Conservation (phyloP, 2,888 invertebrate species). For the Nudaria mundana region DNA sequence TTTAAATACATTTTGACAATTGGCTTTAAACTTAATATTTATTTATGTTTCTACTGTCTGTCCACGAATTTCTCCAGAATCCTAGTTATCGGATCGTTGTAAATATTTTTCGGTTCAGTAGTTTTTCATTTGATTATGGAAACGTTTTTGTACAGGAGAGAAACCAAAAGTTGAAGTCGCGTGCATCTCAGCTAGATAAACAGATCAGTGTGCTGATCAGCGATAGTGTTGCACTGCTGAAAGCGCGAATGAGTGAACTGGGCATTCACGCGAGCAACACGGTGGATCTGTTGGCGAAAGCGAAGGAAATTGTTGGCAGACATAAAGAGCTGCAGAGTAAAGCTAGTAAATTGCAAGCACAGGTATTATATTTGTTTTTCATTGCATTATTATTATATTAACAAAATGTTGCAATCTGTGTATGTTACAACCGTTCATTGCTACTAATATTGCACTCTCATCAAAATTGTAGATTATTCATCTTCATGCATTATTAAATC, state of each 20-base stretch:
- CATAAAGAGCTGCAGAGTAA: slow-evolving; percentile 96
- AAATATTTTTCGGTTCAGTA: not conserved
- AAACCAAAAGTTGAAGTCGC: slow-evolving; percentile 89
- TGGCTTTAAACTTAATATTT: too few species aligned
- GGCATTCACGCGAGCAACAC: slow-evolving; percentile 94
- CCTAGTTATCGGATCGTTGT: too few species aligned
- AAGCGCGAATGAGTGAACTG: slow-evolving; percentile 94
- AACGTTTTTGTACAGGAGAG: slow-evolving; percentile 87
- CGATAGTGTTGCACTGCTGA: slow-evolving; percentile 93
- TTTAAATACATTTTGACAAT: too few species aligned
- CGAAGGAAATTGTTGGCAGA: slow-evolving; percentile 94
- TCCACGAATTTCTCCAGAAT: too few species aligned
- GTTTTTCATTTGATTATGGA: slow-evolving; percentile 10
- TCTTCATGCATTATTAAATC: too few species aligned
- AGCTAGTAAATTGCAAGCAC: slow-evolving; percentile 91
- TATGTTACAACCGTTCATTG: too few species aligned
- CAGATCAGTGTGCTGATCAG: slow-evolving; percentile 95
- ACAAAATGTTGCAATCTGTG: too few species aligned
- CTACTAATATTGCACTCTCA: too few species aligned
- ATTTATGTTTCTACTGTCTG: too few species aligned
- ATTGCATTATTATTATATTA: too few species aligned
- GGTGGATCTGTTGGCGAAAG: slow-evolving; percentile 91
- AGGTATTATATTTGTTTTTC: slow-evolving; percentile 75
- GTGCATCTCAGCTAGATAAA: slow-evolving; percentile 94
- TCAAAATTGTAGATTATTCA: too few species aligned